Base-by-base conservation (phyloP, 2,113 vertebrate species). In the Carettochelys insculpta region DNA sequence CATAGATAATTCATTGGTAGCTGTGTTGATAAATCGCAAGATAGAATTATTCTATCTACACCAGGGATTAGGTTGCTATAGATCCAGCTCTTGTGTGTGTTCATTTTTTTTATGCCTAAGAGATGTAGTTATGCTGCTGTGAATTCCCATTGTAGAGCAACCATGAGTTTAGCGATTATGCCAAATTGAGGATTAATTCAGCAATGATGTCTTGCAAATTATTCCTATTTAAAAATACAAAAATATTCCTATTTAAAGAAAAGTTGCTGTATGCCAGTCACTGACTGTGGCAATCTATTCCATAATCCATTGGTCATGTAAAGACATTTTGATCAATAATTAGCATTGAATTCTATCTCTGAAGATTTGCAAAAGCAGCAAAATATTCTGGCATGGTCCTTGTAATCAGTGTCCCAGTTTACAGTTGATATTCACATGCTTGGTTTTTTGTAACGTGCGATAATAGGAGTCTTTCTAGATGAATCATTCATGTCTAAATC, bases 301-400 rank as follows among this genome's bases (percentile, higher is more conserved):
- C 11, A 2, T 52, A 8, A 45, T 8, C 2, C 1, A 6, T 27
- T 5, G 61, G n/a, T 53, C 0, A 0, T 25, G 0, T 43, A 19
- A 20, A 53, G 58, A 88, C 61, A n/a, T 0, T 1, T 34, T 34
- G 68, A 79, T 56, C 43, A 6, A 29, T 43, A 5, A 17, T 73
- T 65, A 75, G 48, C 61, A 38, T 19, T 93, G 77, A 77, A 1
- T 51, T 16, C 48, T 87, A 0, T 0, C 83, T 91, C 81, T 80
- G 75, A 83, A 89, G 87, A 78, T 38, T 90, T 92, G 52, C 51
- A 43, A 45, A 27, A 81, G 53, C 54, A 89, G 41, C 79, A 84
- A 0, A 31, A 12, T 73, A 83, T 90, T 86, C 52, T 56, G 53
- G 31, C 61, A 41, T 82, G 0, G 1, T 34, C 50, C 10, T 0